Evolutionary conservation across 2,797 vertebrate species (phyloP).

Genomic region (Sparus aurata): DNA sequence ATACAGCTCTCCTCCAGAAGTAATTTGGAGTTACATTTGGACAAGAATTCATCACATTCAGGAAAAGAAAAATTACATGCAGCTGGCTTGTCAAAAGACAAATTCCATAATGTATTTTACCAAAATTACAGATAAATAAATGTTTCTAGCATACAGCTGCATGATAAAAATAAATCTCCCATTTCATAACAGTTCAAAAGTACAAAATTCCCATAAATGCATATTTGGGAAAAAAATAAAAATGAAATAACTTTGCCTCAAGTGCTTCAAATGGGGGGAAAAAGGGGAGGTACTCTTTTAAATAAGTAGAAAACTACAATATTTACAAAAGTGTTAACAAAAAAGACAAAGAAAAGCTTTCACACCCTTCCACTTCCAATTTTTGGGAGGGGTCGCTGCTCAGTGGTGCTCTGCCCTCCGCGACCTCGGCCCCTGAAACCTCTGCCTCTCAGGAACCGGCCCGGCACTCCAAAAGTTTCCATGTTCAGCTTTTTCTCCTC

Average conservation of each 20-base stretch:
- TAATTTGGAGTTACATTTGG: conserved; percentile 41
- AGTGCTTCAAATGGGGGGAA: conserved; percentile 30
- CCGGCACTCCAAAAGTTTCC: conserved; percentile 96
- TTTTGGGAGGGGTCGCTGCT: conserved; percentile 87
- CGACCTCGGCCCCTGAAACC: conserved; percentile 92
- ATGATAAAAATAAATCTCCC: conserved; percentile 66
- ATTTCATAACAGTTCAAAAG: conserved; percentile 45
- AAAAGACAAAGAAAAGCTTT: conserved; percentile 43
- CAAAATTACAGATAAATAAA: conserved; percentile 28
- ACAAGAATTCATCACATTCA: conserved; percentile 20
- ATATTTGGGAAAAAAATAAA: conserved; percentile 33
- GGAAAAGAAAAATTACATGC: conserved; percentile 15
- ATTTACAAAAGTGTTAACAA: conserved; percentile 68
- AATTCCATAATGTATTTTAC: conserved; percentile 38
- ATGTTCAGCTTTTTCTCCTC: conserved; percentile 97
- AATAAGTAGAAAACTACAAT: conserved; percentile 69
- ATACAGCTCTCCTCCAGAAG: conserved; percentile 32
- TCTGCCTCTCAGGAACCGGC: conserved; percentile 93
- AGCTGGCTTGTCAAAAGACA: conserved; percentile 30
- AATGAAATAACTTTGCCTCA: conserved; percentile 10
- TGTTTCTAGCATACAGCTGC: conserved; percentile 42
- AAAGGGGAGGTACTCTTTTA: conserved; percentile 54
- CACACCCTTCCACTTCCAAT: conserved; percentile 90
- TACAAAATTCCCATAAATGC: conserved; percentile 40
- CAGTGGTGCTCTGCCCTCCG: conserved; percentile 81